Evolutionary conservation across 2,888 invertebrate genomes (phyloP).

Genomic region (Lypha dubia): DNA sequence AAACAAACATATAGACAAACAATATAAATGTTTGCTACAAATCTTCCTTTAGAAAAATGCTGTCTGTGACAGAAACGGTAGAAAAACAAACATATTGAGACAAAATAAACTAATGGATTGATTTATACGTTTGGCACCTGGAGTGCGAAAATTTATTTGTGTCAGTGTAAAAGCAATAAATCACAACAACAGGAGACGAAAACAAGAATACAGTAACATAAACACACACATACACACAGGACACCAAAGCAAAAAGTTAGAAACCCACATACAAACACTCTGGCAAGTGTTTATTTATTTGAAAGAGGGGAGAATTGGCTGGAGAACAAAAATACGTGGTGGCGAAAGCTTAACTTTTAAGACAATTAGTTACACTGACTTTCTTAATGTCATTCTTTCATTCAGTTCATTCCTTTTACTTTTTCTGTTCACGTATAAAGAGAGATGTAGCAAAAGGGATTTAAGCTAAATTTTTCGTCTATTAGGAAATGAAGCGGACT

Average conservation of each 20-base stretch:
- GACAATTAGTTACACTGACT: constrained; percentile 77
- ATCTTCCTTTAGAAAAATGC: background rate
- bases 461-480: constrained; percentile 45
- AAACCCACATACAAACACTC: constrained; percentile 25
- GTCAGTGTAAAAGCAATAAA: constrained; percentile 78
- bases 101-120: constrained; percentile 81
- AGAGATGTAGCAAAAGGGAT: constrained; percentile 51
- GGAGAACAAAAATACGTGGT: constrained; percentile 52
- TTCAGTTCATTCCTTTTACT: background rate
- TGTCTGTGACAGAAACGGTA: constrained; percentile 6
- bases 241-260: constrained; percentile 57
- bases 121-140: constrained; percentile 81
- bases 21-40: background rate
- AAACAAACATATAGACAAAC: background rate
- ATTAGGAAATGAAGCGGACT: constrained; percentile 31
- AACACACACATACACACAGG: constrained; percentile 33
- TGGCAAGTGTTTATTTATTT: constrained; percentile 50
- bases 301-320: constrained; percentile 26
- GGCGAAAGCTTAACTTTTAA: constrained; percentile 73
- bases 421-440: background rate
- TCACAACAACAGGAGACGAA: constrained; percentile 75
- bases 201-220: constrained; percentile 7
- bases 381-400: constrained; percentile 48
- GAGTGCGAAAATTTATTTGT: constrained; percentile 82
- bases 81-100: constrained; percentile 52